Evolutionary conservation across 2,797 vertebrate genomes (phyloP), one percentile per base, ranked within the genome.

Genomic region (Anniella stebbinsi): DNA sequence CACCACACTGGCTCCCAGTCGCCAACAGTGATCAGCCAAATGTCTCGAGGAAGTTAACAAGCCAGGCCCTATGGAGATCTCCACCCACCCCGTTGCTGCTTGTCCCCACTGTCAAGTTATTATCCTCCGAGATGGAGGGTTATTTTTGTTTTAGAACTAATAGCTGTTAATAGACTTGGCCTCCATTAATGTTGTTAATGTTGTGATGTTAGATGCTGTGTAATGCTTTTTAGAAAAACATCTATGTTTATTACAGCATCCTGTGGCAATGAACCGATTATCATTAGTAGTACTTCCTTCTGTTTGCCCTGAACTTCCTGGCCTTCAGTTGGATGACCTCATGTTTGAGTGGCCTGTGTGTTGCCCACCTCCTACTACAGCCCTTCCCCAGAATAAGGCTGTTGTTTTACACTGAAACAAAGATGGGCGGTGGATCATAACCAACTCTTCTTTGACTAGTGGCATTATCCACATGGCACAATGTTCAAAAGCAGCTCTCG

Each of bases 241-340:
- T 17, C 1, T 80, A 13, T 80, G 77, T 2, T 80, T 30, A 48
- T 17, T 33, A 17, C 77, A 13, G 18, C 48, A 54, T 85, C 21
- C 83, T 70, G 70, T 85, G 69, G 69, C 69, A 85, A n/a, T 38
- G 48, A 85, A 72, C 84, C n/a, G 23, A n/a, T 85, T 54, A 63
- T 63, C 60, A 48, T 80, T 54, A 33, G 6, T 54, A 54, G 48
- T 28, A 33, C 67, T 69, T 33, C 28, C 67, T 33, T 69, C 30
- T 30, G 67, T 69, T 69, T 33, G 67, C 67, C 30, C 67, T 69
- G 67, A 11, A 38, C 80, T 81, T 81, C 80, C n/a, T 81, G n/a
- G 54, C n/a, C 54, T 38, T 81, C n/a, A 21, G 80, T 81, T 60
- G 51, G 57, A 38, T 81, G 80, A 81, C 80, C 80, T 75, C 17